Conservation (phyloP, 2,888 invertebrate species). For the Fissipunctia ypsillon region DNA sequence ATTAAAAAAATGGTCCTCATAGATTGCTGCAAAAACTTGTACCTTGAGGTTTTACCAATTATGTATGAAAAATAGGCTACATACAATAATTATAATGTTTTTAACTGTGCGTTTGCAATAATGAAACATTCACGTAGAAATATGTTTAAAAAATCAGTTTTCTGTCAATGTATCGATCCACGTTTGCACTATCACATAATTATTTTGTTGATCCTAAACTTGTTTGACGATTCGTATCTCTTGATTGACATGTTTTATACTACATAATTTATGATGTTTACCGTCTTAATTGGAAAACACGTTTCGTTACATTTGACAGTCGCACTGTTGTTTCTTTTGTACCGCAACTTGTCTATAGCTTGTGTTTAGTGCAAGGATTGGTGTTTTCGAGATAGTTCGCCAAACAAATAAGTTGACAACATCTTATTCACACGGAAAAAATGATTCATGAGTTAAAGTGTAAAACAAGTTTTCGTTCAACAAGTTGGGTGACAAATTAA, state of each 20-base stretch:
- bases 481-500: too few relatives aligned
- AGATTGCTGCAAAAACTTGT: background rate
- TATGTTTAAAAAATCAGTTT: background rate
- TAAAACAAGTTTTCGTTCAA: background rate
- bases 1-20: too few relatives aligned
- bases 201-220: background rate
- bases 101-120: background rate
- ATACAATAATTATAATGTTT: background rate
- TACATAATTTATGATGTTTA: background rate
- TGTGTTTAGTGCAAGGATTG: too few relatives aligned
- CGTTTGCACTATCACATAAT: background rate
- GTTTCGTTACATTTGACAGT: background rate
- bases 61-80: background rate
- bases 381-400: too few relatives aligned
- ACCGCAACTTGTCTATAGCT: too few relatives aligned
- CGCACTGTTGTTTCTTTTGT: too few relatives aligned
- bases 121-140: background rate
- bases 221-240: background rate
- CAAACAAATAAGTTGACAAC: too few relatives aligned
- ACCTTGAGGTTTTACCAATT: background rate
- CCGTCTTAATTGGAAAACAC: background rate
- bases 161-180: background rate
- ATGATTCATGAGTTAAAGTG: too few relatives aligned
- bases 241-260: background rate
- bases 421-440: too few relatives aligned